Percentiles rank a stretch among this genome's conserved stretches.
Conservation (phyloP, 2,888 invertebrate species). For the Hemithea aestivaria region DNA sequence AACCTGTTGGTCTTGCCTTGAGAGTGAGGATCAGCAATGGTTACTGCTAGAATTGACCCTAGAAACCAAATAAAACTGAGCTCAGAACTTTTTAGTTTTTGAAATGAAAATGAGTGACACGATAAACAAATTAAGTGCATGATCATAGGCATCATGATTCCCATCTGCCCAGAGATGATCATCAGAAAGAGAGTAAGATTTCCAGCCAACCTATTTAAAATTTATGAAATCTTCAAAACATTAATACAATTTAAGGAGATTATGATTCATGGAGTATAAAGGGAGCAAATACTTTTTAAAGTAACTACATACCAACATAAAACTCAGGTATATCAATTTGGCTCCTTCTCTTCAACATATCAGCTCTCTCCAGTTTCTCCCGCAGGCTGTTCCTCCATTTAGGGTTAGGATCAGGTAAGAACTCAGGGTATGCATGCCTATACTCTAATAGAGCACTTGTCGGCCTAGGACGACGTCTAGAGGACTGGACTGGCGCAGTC, state of each 20-base stretch:
- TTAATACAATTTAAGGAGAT: too few relatives aligned
- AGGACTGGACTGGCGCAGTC: conserved; percentile 23
- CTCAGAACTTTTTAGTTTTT: too few relatives aligned
- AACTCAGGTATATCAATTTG: conserved; percentile 97
- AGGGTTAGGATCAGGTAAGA: conserved; percentile 91
- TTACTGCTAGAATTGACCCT: conserved; percentile 94
- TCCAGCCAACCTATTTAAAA: too few relatives aligned
- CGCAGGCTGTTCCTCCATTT: conserved; percentile 87
- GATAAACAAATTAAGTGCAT: not conserved
- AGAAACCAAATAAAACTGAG: conserved; percentile 33
- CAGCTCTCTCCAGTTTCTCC: conserved; percentile 93
- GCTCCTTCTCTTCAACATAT: conserved; percentile 92
- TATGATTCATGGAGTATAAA: too few relatives aligned
- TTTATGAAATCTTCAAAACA: too few relatives aligned
- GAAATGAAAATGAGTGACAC: not conserved
- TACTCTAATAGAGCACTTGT: conserved; percentile 72
- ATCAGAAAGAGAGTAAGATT: too few relatives aligned
- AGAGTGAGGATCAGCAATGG: conserved; percentile 90
- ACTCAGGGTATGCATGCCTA: conserved; percentile 92
- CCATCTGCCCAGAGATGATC: too few relatives aligned
- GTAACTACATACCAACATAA: conserved; percentile 89
- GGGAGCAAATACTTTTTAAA: not conserved
- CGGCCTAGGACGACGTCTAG: conserved; percentile 32
- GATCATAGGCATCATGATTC: too few relatives aligned
- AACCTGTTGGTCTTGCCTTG: conserved; percentile 89